Evolutionary conservation across 2,797 vertebrate genomes (phyloP).

Genomic region (Gallinago nigripennis): DNA sequence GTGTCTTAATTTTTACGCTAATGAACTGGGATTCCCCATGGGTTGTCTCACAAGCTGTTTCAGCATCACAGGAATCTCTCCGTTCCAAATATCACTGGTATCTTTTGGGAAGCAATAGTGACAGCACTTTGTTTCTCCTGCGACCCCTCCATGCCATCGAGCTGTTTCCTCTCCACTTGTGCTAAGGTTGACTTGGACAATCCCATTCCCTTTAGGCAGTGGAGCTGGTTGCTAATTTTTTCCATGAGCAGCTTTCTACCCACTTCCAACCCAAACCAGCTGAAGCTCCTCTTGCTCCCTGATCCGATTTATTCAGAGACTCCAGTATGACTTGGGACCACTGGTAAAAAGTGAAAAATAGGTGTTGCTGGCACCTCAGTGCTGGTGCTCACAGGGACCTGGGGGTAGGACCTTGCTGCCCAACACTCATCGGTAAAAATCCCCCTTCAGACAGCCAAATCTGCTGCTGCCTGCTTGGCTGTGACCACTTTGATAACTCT

Average conservation of each 20-base stretch:
- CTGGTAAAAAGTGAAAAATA: neutral
- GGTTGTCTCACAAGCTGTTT: neutral
- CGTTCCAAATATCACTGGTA: neutral
- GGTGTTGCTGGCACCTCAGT: neutral
- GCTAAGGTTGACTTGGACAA: neutral
- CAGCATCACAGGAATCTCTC: neutral
- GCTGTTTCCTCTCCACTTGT: neutral
- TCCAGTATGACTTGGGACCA: neutral
- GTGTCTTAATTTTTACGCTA: neutral
- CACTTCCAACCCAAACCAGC: neutral
- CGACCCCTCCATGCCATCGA: neutral
- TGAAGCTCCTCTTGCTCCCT: neutral
- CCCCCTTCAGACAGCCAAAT: neutral
- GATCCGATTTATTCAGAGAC: neutral
- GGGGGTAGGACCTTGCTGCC: neutral
- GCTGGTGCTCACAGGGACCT: neutral
- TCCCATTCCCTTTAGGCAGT: neutral
- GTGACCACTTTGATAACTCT: neutral
- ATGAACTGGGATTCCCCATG: neutral
- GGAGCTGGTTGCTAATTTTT: neutral
- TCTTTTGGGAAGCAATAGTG: neutral
- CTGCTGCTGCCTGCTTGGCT: neutral
- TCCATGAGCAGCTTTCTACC: neutral
- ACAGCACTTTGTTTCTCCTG: neutral
- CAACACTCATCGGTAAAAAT: neutral